Percentiles rank a stretch among this genome's conserved stretches.
These are phyloP conservation scores for Peromyscus polionotus DNA, from an alignment of 2,113 vertebrate genomes.

Conservation along the genomic window DNA sequence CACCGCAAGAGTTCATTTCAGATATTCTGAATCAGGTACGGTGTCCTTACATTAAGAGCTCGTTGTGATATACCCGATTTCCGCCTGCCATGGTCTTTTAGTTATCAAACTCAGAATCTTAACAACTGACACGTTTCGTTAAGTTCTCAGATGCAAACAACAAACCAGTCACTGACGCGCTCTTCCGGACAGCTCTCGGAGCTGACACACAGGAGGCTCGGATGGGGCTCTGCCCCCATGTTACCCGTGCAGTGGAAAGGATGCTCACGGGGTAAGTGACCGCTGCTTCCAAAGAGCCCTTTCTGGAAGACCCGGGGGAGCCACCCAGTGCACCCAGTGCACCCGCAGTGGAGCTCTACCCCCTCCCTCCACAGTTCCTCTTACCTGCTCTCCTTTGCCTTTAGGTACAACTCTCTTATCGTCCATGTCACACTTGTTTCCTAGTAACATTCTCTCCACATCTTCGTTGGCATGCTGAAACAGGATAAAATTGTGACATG, in stretches of 20 bases:
- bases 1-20: not conserved
- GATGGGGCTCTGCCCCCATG: not conserved
- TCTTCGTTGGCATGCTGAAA: slow-evolving; percentile 99
- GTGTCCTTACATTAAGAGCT: not conserved
- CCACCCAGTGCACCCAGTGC: not conserved
- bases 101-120: not conserved
- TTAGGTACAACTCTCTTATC: slow-evolving; percentile 98
- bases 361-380: not conserved
- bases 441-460: slow-evolving; percentile 99
- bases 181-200: slow-evolving; percentile 8
- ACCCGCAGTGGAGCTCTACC: not conserved
- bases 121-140: not conserved
- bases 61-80: not conserved
- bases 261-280: not conserved
- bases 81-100: not conserved
- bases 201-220: slow-evolving; percentile 24
- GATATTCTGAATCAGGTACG: slow-evolving; percentile 19
- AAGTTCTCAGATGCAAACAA: not conserved
- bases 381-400: slow-evolving; percentile 99
- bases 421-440: slow-evolving; percentile 99
- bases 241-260: not conserved
- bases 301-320: not conserved
- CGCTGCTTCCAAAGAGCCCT: slow-evolving; percentile 4
- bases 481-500: slow-evolving; percentile 48
- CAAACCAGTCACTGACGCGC: not conserved